A percentile compares a stretch with the other conserved stretches of the same genome.
phyloP scores from a whole-genome alignment of 2,888 invertebrate genomes.

The Hemicrepidius hirtus region DNA sequence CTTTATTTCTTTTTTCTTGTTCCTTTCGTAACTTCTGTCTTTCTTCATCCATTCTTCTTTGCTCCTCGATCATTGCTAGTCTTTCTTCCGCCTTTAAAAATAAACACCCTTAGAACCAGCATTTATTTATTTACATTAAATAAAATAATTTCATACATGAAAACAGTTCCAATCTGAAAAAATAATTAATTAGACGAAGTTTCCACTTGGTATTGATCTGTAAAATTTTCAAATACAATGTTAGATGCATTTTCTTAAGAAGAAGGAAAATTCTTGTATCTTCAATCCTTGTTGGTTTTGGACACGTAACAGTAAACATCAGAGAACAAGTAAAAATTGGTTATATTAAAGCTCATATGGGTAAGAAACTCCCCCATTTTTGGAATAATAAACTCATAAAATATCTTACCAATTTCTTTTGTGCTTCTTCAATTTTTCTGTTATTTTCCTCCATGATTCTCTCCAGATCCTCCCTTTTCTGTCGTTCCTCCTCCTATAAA shows the following conservation, averaged over 20 bases:
- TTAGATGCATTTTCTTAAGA: too few relatives aligned
- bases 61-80: conserved; percentile 96
- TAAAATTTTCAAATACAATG: neutral
- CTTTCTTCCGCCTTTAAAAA: conserved; percentile 92
- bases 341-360: too few relatives aligned
- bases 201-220: neutral
- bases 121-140: neutral
- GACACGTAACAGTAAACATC: too few relatives aligned
- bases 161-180: too few relatives aligned
- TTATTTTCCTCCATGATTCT: conserved; percentile 98
- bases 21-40: conserved; percentile 94
- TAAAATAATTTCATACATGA: neutral
- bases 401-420: conserved; percentile 90
- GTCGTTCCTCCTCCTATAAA: conserved; percentile 97
- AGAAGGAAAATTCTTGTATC: too few relatives aligned
- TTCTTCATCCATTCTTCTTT: conserved; percentile 96
- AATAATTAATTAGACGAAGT: neutral
- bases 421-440: conserved; percentile 97
- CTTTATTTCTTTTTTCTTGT: conserved; percentile 92
- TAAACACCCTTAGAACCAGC: conserved; percentile 31
- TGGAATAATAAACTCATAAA: neutral
- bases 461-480: conserved; percentile 96
- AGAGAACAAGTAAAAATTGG: too few relatives aligned
- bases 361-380: too few relatives aligned
- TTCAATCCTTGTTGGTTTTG: too few relatives aligned